Evolutionary conservation across 2,113 vertebrate genomes (phyloP), one percentile per base, ranked within the genome.

Genomic region (Pteropus alecto): DNA sequence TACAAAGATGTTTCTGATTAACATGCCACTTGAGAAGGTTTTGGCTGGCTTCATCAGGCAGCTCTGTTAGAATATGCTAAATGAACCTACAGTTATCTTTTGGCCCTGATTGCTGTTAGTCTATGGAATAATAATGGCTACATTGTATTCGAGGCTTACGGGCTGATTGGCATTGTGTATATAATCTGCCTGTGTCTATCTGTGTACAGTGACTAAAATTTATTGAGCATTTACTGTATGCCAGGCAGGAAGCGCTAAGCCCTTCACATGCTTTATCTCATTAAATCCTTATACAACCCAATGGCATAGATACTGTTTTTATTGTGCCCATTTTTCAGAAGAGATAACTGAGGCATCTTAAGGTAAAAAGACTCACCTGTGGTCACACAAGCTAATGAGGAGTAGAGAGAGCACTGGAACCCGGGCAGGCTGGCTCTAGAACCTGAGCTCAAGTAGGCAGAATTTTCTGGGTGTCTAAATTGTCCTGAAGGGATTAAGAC

Each of bases 1-100:
- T 96, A 43, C 48, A 86, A 87, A 87, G 68, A 70, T 92, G 63
- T 68, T 88, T 60, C 78, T 73, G 68, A 86, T 83, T 94, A 92
- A 84, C 93, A 87, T 84, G 63, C 74, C 63, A 65, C 79, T 85
- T 54, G 60, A 90, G 79, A 94, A 91, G 43, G 48, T 92, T 92
- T 84, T 28, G 22, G 43, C 46, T 63, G 61, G 43, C 76, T 92
- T 95, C 30, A 84, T 68, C 70, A 70, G 35, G 54, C 74, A 41
- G 35, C 51, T 48, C 63, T 90, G 63, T 82, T 96, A 61, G 54
- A 95, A 92, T 22, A 18, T 7, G 26, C 38, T 82, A 82, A 84
- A 82, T 73, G 63, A 89, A 86, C 67, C 41, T 28, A 19, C 4
- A 38, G 81, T 93, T 81, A 79, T 79, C 74, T 87, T 93, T 91